Percentiles rank a stretch among this genome's conserved stretches.
phyloP scores from a whole-genome alignment of 2,888 invertebrate genomes.

The Mythimna albipuncta region DNA sequence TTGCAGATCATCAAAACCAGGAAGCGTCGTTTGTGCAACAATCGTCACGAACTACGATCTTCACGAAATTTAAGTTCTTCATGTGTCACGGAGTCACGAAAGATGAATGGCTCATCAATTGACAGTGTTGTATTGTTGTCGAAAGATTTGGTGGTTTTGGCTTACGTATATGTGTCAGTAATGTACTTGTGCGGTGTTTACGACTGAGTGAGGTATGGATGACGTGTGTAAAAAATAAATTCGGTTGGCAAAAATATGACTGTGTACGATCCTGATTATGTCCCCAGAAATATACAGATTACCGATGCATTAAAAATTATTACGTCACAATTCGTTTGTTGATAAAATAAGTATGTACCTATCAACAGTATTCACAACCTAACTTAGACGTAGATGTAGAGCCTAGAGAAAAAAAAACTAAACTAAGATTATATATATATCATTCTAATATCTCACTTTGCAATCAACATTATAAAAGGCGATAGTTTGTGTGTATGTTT shows the following conservation, averaged over 20 bases:
- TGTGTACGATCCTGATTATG: neutral
- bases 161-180: neutral
- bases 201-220: neutral
- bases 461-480: too few species aligned
- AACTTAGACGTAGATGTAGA: too few species aligned
- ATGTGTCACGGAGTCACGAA: conserved; percentile 66
- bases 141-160: conserved; percentile 22
- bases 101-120: conserved; percentile 40
- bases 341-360: neutral
- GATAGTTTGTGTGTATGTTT: too few species aligned
- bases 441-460: too few species aligned
- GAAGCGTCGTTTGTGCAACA: conserved; percentile 62
- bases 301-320: neutral
- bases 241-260: neutral
- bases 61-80: conserved; percentile 61
- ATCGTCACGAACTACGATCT: conserved; percentile 63
- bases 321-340: neutral
- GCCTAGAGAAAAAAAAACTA: too few species aligned
- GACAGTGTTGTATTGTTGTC: neutral
- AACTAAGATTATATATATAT: too few species aligned
- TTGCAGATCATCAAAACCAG: conserved; percentile 62
- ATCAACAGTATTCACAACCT: neutral
- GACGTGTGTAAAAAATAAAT: too few species aligned
- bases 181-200: neutral
- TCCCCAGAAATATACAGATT: neutral